phyloP scores from a whole-genome alignment of 1,140 invertebrate genomes.

The Procambarus clarkii region DNA sequence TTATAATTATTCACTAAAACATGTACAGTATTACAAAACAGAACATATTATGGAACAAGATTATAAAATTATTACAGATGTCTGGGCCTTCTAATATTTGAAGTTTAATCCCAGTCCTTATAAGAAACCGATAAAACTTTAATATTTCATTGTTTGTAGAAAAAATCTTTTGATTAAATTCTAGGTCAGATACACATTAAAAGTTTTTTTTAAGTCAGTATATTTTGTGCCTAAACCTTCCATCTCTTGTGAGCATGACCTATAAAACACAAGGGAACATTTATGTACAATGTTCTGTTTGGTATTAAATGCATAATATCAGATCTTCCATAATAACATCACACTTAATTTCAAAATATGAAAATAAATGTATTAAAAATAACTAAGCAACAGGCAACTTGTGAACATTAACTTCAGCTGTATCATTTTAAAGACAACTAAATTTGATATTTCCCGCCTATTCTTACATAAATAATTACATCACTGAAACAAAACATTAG shows the following conservation, averaged over 20 bases:
- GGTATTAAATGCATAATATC: constrained; percentile 70
- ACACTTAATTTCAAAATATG: constrained; percentile 68
- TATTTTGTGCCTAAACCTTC: constrained; percentile 20
- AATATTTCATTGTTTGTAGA: not conserved
- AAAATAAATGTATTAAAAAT: constrained; percentile 70
- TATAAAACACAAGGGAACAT: constrained; percentile 68
- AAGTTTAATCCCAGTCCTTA: constrained; percentile 3
- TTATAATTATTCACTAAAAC: not conserved
- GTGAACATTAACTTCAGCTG: constrained; percentile 64
- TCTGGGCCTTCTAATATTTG: not conserved
- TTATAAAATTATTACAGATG: constrained; percentile 10
- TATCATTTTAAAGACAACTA: constrained; percentile 43
- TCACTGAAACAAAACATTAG: constrained; percentile 55
- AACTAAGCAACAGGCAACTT: constrained; percentile 69
- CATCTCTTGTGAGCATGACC: constrained; percentile 61
- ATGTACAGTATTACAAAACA: not conserved
- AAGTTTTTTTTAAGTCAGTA: not conserved
- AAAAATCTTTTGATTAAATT: constrained; percentile 9
- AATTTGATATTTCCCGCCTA: constrained; percentile 54
- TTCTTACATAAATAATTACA: constrained; percentile 58
- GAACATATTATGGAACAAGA: too few relatives aligned
- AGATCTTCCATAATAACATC: constrained; percentile 68
- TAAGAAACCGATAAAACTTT: not conserved
- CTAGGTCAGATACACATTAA: constrained; percentile 2
- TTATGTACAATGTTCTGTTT: constrained; percentile 70